Percentiles rank a stretch among this genome's conserved stretches.
Evolutionary conservation across 2,888 invertebrate genomes (phyloP).

Genomic region (Aleiodes alternator): DNA sequence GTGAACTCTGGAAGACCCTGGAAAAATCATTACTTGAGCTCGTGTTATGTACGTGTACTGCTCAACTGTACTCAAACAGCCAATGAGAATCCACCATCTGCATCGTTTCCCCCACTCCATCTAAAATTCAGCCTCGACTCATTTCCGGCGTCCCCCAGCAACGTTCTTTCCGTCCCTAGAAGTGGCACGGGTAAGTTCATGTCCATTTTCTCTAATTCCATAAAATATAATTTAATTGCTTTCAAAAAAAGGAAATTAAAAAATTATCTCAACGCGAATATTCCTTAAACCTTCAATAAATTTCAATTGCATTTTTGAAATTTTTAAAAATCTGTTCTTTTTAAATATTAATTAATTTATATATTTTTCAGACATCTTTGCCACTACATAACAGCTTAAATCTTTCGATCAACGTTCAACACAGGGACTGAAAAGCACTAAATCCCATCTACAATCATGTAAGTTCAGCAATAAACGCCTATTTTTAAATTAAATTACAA

Average conservation of each 20-base stretch:
- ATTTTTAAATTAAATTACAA: neutral
- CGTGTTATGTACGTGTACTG: conserved; percentile 12
- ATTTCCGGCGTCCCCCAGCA: conserved; percentile 59
- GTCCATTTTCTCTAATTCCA: conserved; percentile 16
- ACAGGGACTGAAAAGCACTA: conserved; percentile 60
- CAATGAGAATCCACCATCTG: conserved; percentile 34
- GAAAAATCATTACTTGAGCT: conserved; percentile 56
- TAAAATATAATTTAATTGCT: neutral
- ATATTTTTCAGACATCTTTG: conserved; percentile 62
- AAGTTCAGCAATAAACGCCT: conserved; percentile 55
- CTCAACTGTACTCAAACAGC: too few relatives aligned
- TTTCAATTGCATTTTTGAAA: neutral
- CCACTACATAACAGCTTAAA: conserved; percentile 54
- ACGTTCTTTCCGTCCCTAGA: conserved; percentile 70
- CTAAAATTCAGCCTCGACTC: conserved; percentile 43
- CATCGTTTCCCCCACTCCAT: conserved; percentile 19
- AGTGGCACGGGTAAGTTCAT: conserved; percentile 68
- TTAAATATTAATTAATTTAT: neutral
- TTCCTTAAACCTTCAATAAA: neutral
- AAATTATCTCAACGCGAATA: neutral
- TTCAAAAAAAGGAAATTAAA: neutral
- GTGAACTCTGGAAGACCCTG: conserved; percentile 22
- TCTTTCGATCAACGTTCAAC: conserved; percentile 49
- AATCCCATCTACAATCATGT: conserved; percentile 62
- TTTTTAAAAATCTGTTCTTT: neutral